Base-by-base conservation (phyloP, 92 coral and sea anemone genomes). In the Virgularia gustaviana region DNA sequence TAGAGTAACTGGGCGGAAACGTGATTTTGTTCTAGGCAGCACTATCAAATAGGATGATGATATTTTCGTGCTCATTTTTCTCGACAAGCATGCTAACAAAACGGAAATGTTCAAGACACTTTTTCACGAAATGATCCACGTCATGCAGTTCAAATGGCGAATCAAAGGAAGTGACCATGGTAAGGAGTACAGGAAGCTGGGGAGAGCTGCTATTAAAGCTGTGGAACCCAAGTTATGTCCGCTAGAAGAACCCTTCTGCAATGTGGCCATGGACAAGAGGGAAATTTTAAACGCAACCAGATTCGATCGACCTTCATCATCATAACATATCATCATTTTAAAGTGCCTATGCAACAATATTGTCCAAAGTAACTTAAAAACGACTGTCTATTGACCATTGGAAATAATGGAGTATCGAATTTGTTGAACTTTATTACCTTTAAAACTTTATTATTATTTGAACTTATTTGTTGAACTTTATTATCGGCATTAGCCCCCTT, bases 51-150 rank as follows among this genome's bases (percentile, higher is more conserved):
- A 20, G 12, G 70, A 19, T 62, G 49, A 33, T 18, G 28, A 29
- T 62, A 32, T 62, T 45, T 62, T 35, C 29, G 38, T 62, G 25
- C 47, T 37, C 8, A 62, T 62, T 19, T 62, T 62, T 36, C 9
- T 2, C 6, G 70, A 62, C 12, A 58, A 30, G 41, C 65, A 58
- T 24, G 12, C 36, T 23, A 41, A 58, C 65, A 30, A 25, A 6
- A 4, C 33, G 37, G 13, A 37, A 58, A 23, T 58, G 29, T 58
- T 58, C 15, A 58, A 58, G 41, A 58, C 37, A 10, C 29, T 58
- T n/a, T n/a, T n/a, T 23, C 65, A 58, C 18, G 65, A 58, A 30
- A 58, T 58, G 65, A 41, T 58, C 1, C 65, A 58, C 36, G 65
- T 41, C 34, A 58, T 28, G 1, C 12, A 27, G 38, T 18, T 12